Evolutionary conservation across 2,888 invertebrate genomes (phyloP), one percentile per base, ranked within the genome.

Genomic region (Orthosia gothica): DNA sequence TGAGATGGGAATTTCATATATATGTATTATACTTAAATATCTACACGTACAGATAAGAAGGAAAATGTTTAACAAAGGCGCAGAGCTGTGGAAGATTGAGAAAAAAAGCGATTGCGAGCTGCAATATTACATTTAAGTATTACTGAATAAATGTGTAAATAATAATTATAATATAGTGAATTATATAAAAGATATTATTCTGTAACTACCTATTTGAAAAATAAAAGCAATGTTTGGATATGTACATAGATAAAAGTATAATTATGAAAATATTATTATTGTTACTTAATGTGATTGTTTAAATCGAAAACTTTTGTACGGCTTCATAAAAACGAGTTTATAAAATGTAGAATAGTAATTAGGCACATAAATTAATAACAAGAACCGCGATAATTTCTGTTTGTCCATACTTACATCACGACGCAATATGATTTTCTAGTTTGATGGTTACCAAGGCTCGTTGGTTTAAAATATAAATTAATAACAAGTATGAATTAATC

Each of bases 61-160:
- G 32, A 58, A 67, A 75, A 62, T 69, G 68, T 26, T 65, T 67
- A 70, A 65, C 32, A 67, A 61, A 74, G 74, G 85, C 76, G 79
- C 71, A 73, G 71, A 80, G 66, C 77, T 87, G 82, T 68, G 84
- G 84, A 77, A 78, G 71, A 78, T 82, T 65, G 15, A 88, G 71
- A 88, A 88, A 87, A 89, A 90, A 91, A 92, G 91, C 91, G 92
- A 95, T 95, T 93, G 94, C 93, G 91, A 93, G 89, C 93, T 95
- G 96, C 96, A 96, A 96, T 96, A 96, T 94, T 95, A 95, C 91
- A 91, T 88, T 88, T 96, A 96, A 95, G 95, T 95, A 94, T 94
- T 93, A 93, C 89, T 90, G 90, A 90, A 89, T 91, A 91, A 92
- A 90, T 88, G 89, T 95, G 95, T 95, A 95, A 92, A 94, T 95